These are phyloP conservation scores for Cottoperca gobio DNA, from an alignment of 2,797 vertebrate genomes.

Conservation along the genomic window DNA sequence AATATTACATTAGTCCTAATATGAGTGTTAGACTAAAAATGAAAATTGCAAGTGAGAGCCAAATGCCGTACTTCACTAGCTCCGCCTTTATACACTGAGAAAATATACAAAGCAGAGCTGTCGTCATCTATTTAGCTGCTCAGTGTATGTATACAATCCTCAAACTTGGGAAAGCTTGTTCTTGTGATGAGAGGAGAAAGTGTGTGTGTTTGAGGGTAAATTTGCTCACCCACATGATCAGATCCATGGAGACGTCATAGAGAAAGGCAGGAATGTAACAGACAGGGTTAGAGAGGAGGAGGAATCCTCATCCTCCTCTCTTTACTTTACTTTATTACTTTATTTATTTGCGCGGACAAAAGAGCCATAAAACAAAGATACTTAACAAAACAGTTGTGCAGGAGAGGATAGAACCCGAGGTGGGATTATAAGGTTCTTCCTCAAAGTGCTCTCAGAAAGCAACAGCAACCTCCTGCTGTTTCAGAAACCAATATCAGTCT, in stretches of 20 bases:
- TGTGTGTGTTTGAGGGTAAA: constrained; percentile 37
- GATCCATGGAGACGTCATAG: constrained; percentile 73
- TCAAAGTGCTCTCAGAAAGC: constrained; percentile 28
- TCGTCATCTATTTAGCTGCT: constrained; percentile 27
- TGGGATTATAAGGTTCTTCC: constrained; percentile 23
- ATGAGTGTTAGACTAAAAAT: constrained; percentile 65
- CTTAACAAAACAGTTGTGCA: constrained; percentile 21
- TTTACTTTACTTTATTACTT: constrained; percentile 59
- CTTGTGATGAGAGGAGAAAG: constrained; percentile 32
- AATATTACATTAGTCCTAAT: constrained; percentile 75
- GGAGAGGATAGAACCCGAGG: constrained; percentile 7
- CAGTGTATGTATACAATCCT: constrained; percentile 1
- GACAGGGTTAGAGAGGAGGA: constrained; percentile 49
- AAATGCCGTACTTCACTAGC: constrained; percentile 27
- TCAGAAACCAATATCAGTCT: constrained; percentile 15
- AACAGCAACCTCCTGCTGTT: constrained; percentile 27
- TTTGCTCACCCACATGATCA: constrained; percentile 70
- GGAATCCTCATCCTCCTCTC: constrained; percentile 43
- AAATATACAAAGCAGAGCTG: constrained; percentile 11
- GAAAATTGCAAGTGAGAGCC: constrained; percentile 55
- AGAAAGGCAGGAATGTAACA: constrained; percentile 80
- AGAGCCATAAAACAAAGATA: constrained; percentile 19
- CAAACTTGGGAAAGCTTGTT: constrained; percentile 42
- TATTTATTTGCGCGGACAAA: constrained; percentile 38
- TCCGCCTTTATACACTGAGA: neutral